Evolutionary conservation across 2,113 vertebrate species (phyloP).

Genomic region (Limnothrissa miodon): DNA sequence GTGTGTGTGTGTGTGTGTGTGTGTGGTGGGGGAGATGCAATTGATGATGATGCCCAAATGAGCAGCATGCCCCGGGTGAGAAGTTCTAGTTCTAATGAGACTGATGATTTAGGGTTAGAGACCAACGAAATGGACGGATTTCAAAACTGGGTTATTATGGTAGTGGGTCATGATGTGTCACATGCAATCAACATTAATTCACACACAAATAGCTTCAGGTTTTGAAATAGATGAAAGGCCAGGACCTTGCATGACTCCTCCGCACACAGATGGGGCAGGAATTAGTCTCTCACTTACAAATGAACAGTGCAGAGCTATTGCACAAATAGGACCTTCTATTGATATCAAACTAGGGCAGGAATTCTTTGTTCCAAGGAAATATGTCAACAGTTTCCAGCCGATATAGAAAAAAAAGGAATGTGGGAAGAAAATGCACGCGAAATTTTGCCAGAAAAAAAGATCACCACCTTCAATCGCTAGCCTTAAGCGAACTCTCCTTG

Average conservation of each 20-base stretch:
- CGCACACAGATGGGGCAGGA: neutral
- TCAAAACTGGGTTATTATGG: neutral
- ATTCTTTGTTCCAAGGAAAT: neutral
- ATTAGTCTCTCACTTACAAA: neutral
- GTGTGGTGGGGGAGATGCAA: neutral
- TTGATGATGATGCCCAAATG: neutral
- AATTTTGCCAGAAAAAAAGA: neutral
- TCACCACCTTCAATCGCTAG: neutral
- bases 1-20: neutral
- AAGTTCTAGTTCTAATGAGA: neutral
- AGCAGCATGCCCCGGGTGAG: neutral
- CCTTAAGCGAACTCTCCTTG: neutral
- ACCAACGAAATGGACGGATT: neutral
- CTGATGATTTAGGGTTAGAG: neutral
- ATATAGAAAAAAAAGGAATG: neutral
- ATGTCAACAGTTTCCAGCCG: neutral
- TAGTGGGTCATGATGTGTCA: no score
- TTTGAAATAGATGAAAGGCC: no score
- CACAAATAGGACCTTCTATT: neutral
- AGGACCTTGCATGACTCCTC: no score
- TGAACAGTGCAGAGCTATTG: neutral
- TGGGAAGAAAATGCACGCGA: neutral
- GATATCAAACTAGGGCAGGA: neutral
- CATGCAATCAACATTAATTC: no score
- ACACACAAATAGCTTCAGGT: no score